Percentiles rank a stretch among this genome's conserved stretches.
phyloP scores from a whole-genome alignment of 1,140 invertebrate species.

The Drosophila neocordata region DNA sequence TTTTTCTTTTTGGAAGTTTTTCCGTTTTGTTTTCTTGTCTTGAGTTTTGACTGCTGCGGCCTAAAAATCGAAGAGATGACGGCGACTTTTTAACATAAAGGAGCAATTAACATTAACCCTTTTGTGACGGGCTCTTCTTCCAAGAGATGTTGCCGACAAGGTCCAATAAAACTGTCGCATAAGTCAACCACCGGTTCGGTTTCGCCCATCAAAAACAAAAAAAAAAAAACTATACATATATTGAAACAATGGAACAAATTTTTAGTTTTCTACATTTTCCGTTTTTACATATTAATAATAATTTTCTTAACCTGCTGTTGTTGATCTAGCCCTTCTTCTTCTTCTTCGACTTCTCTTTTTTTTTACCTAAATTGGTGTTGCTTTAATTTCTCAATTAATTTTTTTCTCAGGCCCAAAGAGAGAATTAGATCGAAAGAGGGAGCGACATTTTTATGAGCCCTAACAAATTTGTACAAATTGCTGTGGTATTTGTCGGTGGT shows the following conservation, averaged over 20 bases:
- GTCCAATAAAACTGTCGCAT: conserved; percentile 76
- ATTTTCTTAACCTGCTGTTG: conserved; percentile 8
- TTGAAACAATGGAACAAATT: conserved; percentile 23
- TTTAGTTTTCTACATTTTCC: conserved; percentile 32
- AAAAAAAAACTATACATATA: conserved; percentile 44
- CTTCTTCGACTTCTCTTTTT: too few relatives aligned
- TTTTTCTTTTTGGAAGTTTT: conserved; percentile 13
- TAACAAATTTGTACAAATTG: conserved; percentile 78
- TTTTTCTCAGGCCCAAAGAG: conserved; percentile 38
- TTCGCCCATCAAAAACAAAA: conserved; percentile 30
- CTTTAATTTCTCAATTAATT: conserved; percentile 60
- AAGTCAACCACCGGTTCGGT: conserved; percentile 50
- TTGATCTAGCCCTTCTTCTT: background rate
- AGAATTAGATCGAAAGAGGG: conserved; percentile 2
- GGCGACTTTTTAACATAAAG: conserved; percentile 68
- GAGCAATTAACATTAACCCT: conserved; percentile 76
- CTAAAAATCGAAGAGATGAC: conserved; percentile 40
- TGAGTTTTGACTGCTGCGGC: conserved; percentile 34
- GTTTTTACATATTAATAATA: conserved; percentile 60
- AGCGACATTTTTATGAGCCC: conserved; percentile 68
- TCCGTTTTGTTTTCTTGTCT: conserved; percentile 15
- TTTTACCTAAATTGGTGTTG: conserved; percentile 26
- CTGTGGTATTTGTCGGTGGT: conserved; percentile 40
- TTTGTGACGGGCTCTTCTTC: conserved; percentile 50
- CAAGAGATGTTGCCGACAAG: conserved; percentile 45